Evolutionary conservation across 2,888 invertebrate species (phyloP).

Genomic region (Schizaphis graminum): DNA sequence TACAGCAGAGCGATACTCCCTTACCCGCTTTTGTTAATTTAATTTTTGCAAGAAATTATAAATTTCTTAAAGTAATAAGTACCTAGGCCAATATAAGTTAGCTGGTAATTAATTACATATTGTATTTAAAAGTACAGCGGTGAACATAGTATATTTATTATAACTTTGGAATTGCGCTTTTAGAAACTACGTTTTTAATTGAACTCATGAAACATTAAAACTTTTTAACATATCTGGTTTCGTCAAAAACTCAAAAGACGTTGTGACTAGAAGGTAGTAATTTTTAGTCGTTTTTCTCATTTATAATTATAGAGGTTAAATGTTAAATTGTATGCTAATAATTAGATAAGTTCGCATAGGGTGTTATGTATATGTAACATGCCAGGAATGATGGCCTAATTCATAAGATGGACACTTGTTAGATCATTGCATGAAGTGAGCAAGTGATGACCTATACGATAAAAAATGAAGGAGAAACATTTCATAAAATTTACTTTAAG

Average conservation of each 20-base stretch:
- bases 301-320: neutral
- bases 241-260: slow-evolving; percentile 27
- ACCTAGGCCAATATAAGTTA: neutral
- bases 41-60: neutral
- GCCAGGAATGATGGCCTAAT: neutral
- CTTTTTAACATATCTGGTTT: slow-evolving; percentile 35
- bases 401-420: neutral
- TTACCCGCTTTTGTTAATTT: too few relatives aligned
- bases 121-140: neutral
- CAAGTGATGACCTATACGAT: neutral
- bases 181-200: slow-evolving; percentile 3
- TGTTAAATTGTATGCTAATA: slow-evolving; percentile 10
- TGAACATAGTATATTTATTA: slow-evolving; percentile 9
- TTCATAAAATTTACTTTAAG: neutral
- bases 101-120: neutral
- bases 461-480: neutral
- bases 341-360: neutral
- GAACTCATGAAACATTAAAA: neutral
- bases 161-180: neutral
- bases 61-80: neutral
- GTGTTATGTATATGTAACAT: neutral
- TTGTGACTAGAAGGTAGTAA: neutral
- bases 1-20: too few relatives aligned
- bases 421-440: neutral
- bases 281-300: slow-evolving; percentile 20